phyloP scores from a whole-genome alignment of 2,113 vertebrate genomes.

The Rhinoderma darwinii region DNA sequence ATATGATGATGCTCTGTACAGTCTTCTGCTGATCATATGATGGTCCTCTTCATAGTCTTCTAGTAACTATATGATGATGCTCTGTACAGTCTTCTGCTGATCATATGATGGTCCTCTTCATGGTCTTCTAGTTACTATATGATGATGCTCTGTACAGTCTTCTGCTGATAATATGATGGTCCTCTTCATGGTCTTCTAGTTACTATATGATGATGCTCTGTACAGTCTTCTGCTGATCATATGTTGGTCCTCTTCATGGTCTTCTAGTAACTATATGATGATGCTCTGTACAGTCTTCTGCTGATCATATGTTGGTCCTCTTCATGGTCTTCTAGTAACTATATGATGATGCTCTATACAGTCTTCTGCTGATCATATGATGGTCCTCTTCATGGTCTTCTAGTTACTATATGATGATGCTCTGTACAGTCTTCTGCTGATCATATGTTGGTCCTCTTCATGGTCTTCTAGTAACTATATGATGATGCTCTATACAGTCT shows the following conservation, averaged over 20 bases:
- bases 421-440: neutral
- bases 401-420: neutral
- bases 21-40: neutral
- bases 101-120: neutral
- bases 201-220: neutral
- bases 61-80: neutral
- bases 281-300: neutral
- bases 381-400: neutral
- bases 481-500: neutral
- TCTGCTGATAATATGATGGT: neutral
- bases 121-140: neutral
- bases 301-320: neutral
- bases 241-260: neutral
- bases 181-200: neutral
- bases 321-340: too few relatives aligned
- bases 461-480: neutral
- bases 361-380: neutral
- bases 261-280: neutral
- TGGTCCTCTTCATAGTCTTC: neutral
- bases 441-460: neutral
- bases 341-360: neutral
- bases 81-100: neutral
- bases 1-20: neutral
- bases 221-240: neutral
- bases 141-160: neutral